These are phyloP conservation scores for Sthenelais limicola DNA, from an alignment of 2,888 invertebrate species.

Conservation along the genomic window DNA sequence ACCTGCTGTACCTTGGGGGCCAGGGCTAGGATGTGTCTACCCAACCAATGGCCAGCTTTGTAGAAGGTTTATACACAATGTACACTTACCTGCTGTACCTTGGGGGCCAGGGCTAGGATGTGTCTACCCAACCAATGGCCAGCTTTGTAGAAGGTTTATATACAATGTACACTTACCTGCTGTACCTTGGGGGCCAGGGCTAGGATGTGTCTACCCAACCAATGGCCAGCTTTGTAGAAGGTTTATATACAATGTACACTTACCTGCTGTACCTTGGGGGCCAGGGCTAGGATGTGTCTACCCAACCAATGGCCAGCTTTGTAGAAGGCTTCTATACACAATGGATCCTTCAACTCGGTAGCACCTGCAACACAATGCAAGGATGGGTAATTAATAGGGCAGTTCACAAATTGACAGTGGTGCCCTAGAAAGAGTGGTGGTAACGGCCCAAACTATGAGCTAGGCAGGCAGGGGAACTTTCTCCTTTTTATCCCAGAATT, in stretches of 20 bases:
- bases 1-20: neutral
- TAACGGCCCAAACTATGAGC: too few species aligned
- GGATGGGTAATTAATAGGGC: too few species aligned
- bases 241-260: neutral
- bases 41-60: neutral
- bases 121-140: neutral
- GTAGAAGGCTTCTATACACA: conserved; percentile 81
- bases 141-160: too few species aligned
- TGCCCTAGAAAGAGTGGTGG: too few species aligned
- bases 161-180: neutral
- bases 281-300: conserved; percentile 78
- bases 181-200: neutral
- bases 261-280: conserved; percentile 63
- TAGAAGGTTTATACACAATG: too few species aligned
- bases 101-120: neutral
- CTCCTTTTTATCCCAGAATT: too few species aligned
- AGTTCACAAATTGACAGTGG: too few species aligned
- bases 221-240: neutral
- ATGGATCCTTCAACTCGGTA: conserved; percentile 79
- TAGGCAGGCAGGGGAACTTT: too few species aligned
- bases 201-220: neutral
- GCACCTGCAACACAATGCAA: conserved; percentile 55
- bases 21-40: neutral
- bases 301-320: conserved; percentile 81
- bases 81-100: neutral